These are phyloP conservation scores for Phlogophora meticulosa DNA, from an alignment of 2,888 invertebrate genomes.

Conservation along the genomic window DNA sequence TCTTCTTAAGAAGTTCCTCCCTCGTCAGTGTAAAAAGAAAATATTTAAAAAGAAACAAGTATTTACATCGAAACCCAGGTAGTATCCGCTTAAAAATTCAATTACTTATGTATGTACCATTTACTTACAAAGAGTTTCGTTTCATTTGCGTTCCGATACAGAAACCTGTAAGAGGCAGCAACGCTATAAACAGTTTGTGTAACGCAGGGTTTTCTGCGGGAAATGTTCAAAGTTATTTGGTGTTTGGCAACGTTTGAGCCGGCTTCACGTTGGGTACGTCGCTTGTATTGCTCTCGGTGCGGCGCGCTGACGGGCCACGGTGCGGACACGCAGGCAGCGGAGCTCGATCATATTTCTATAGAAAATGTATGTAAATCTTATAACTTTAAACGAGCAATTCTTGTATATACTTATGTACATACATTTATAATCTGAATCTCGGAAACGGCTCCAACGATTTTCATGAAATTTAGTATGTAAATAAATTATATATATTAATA, in stretches of 20 bases:
- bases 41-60: not conserved
- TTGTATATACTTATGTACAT: too few species aligned
- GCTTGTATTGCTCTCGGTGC: constrained; percentile 52
- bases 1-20: too few species aligned
- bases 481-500: too few species aligned
- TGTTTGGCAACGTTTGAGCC: constrained; percentile 50
- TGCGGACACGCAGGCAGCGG: constrained; percentile 20
- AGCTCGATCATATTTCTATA: too few species aligned
- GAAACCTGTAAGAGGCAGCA: constrained; percentile 18
- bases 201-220: constrained; percentile 21
- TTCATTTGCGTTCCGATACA: constrained; percentile 2
- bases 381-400: too few species aligned
- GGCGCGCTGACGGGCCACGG: constrained; percentile 31
- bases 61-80: not conserved
- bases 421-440: too few species aligned
- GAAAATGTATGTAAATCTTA: too few species aligned
- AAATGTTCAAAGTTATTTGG: constrained; percentile 59
- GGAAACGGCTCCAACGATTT: too few species aligned
- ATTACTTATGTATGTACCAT: not conserved
- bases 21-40: not conserved
- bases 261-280: constrained; percentile 60
- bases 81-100: not conserved
- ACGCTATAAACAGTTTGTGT: constrained; percentile 40
- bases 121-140: constrained; percentile 12
- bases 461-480: too few species aligned